These are phyloP conservation scores for Machimus rusticus DNA, from an alignment of 2,888 invertebrate species.

Conservation along the genomic window DNA sequence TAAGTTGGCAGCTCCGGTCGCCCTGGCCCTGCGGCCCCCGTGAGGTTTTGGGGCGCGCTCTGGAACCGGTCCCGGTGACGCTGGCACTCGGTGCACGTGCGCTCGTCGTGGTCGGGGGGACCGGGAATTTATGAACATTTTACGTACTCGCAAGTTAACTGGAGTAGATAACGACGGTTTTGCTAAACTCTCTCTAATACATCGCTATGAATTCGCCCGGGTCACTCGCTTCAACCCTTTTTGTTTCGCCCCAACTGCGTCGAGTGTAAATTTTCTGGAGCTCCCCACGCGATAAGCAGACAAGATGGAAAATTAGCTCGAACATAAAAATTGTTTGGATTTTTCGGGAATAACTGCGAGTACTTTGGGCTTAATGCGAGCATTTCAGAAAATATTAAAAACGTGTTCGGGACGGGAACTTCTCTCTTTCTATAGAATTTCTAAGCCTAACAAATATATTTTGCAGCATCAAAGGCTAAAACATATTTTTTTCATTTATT, in stretches of 20 bases:
- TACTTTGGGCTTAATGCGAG: background rate
- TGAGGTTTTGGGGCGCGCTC: background rate
- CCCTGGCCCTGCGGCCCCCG: background rate
- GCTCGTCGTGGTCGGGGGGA: background rate
- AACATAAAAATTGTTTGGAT: background rate
- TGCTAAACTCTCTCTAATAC: background rate
- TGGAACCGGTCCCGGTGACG: background rate
- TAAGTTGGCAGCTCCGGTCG: slow-evolving; percentile 1
- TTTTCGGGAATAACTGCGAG: background rate
- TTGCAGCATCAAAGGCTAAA: too few species aligned
- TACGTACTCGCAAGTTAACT: background rate
- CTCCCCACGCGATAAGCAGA: background rate
- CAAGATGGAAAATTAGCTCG: background rate
- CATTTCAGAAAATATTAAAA: background rate
- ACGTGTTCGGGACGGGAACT: background rate
- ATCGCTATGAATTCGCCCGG: background rate
- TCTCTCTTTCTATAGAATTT: background rate
- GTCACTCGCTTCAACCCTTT: background rate
- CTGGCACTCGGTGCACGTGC: background rate
- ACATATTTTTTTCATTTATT: too few species aligned
- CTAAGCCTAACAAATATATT: background rate
- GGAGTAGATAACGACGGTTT: background rate
- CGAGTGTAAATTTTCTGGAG: background rate
- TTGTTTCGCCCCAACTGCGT: background rate
- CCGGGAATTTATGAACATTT: background rate